phyloP scores from a whole-genome alignment of 64 coral and sea anemone species.

The Pachyseris speciosa region DNA sequence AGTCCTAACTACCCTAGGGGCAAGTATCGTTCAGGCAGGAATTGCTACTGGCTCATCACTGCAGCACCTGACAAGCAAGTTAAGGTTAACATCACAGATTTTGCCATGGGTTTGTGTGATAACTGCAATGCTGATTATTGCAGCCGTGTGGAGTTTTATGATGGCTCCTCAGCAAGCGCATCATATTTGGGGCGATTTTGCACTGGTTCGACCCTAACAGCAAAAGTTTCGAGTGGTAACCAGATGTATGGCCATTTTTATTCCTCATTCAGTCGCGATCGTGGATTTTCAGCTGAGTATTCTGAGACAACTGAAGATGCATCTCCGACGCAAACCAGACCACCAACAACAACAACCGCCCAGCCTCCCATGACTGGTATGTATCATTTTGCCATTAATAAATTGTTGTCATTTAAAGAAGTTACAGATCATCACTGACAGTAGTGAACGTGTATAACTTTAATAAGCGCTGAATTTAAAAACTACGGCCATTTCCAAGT shows the following conservation, averaged over 20 bases:
- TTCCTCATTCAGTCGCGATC: not conserved
- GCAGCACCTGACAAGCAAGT: not conserved
- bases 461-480: too few relatives aligned
- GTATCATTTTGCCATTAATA: too few relatives aligned
- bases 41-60: not conserved
- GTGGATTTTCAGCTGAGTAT: slow-evolving; percentile 1
- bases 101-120: not conserved
- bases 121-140: not conserved
- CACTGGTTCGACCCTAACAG: not conserved
- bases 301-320: too few relatives aligned
- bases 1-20: not conserved
- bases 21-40: not conserved
- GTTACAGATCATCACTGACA: too few relatives aligned
- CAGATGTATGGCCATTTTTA: not conserved
- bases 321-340: too few relatives aligned
- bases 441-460: too few relatives aligned
- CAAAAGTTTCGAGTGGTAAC: not conserved
- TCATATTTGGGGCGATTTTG: not conserved
- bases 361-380: too few relatives aligned
- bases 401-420: too few relatives aligned
- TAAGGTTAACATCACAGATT: not conserved
- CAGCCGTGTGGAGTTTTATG: slow-evolving; percentile 13
- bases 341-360: too few relatives aligned
- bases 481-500: too few relatives aligned
- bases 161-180: not conserved